Conservation (phyloP, 2,888 invertebrate genomes). For the Agriopis leucophaearia region DNA sequence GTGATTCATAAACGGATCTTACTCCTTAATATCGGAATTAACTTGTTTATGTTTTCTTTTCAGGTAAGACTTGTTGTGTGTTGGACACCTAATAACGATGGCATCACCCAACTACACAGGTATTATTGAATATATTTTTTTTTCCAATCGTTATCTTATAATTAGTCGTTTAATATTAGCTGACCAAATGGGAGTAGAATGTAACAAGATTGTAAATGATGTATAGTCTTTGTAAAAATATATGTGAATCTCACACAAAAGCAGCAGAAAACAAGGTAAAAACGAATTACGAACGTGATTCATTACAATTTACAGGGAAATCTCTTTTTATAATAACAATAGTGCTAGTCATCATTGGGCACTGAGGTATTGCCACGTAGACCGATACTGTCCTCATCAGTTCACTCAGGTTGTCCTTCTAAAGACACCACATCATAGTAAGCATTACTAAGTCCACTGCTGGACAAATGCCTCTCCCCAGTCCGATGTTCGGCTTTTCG, state of each 20-base stretch:
- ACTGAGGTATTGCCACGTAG: background rate
- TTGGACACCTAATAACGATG: background rate
- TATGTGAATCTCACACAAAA: background rate
- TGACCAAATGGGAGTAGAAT: background rate
- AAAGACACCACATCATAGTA: too few species aligned
- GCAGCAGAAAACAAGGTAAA: conserved; percentile 1
- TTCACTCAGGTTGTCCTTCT: too few species aligned
- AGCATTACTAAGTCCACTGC: too few species aligned
- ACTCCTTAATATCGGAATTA: background rate
- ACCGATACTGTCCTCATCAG: too few species aligned
- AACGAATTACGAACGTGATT: background rate
- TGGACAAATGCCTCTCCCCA: too few species aligned
- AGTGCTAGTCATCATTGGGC: background rate
- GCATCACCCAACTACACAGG: background rate
- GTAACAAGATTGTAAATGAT: background rate
- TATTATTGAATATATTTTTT: background rate
- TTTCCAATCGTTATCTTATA: background rate
- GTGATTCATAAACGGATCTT: background rate
- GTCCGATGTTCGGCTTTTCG: too few species aligned
- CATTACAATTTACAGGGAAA: too few species aligned
- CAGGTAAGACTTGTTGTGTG: conserved; percentile 13
- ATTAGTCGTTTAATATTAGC: background rate
- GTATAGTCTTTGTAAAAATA: background rate
- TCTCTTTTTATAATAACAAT: background rate
- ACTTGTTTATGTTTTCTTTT: conserved; percentile 13